phyloP scores from a whole-genome alignment of 2,113 vertebrate genomes.

The Lophura nycthemera region DNA sequence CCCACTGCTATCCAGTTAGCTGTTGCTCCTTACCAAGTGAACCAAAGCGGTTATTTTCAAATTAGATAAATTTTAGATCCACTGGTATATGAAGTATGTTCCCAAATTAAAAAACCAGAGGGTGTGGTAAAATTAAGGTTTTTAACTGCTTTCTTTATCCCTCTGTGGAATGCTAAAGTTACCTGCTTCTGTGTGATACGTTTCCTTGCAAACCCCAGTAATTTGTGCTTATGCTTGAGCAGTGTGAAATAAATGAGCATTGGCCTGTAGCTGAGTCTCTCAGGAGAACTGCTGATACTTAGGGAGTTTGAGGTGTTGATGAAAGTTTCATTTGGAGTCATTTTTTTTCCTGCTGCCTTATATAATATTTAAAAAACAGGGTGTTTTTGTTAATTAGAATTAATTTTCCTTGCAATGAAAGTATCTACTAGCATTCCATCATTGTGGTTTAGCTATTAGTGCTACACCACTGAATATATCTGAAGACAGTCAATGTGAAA shows the following conservation, averaged over 20 bases:
- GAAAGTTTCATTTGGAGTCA: neutral
- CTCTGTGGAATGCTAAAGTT: neutral
- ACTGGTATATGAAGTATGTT: neutral
- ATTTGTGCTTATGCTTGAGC: constrained; percentile 18
- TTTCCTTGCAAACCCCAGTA: neutral
- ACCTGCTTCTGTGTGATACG: neutral
- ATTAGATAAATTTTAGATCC: neutral
- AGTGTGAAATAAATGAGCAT: neutral
- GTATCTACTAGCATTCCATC: neutral
- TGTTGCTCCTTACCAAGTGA: neutral
- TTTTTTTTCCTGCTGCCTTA: neutral
- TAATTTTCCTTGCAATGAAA: neutral
- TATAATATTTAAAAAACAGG: neutral
- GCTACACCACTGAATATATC: neutral
- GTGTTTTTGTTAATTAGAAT: neutral
- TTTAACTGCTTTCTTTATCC: neutral
- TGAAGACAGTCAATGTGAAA: neutral
- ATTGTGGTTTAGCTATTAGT: neutral
- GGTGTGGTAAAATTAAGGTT: neutral
- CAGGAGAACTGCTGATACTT: neutral
- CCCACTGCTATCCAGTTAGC: neutral
- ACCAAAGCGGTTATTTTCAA: neutral
- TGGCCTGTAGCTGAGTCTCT: neutral
- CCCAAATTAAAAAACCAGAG: neutral
- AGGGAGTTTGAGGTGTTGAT: neutral